Conservation (phyloP, 2,797 vertebrate species). For the Mormyrus hasselquistii region DNA sequence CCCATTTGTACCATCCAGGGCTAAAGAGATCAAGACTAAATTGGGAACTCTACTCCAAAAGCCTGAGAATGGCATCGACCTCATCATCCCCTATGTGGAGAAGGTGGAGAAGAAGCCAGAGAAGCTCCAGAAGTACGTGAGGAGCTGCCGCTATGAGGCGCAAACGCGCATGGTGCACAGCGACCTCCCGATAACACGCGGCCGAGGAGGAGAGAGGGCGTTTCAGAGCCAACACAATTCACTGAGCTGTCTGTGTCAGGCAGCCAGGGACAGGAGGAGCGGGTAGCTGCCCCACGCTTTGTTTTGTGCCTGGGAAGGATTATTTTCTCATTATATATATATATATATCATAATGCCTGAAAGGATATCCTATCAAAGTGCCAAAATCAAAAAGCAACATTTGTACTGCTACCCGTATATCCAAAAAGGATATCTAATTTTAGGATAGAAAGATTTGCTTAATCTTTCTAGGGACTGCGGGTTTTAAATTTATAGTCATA, state of each 20-base stretch:
- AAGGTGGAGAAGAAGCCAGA: conserved; percentile 84
- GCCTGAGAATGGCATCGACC: conserved; percentile 80
- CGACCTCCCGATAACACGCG: background rate
- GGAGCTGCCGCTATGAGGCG: no score
- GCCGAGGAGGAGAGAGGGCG: background rate
- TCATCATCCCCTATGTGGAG: conserved; percentile 85
- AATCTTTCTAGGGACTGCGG: background rate
- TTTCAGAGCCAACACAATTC: background rate
- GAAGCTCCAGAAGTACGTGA: conserved; percentile 82
- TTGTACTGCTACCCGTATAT: background rate
- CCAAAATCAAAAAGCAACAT: background rate
- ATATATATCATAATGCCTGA: no score
- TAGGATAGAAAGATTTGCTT: background rate
- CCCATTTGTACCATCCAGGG: conserved; percentile 59
- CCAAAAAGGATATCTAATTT: background rate
- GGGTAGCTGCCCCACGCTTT: background rate
- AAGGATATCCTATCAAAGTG: background rate
- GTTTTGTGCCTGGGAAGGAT: background rate
- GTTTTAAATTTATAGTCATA: background rate
- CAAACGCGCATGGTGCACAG: background rate
- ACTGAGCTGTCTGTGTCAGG: background rate
- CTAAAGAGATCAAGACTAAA: conserved; percentile 94
- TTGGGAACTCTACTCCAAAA: conserved; percentile 90
- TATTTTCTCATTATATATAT: background rate
- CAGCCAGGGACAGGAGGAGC: background rate